Evolutionary conservation across 2,113 vertebrate genomes (phyloP), one percentile per base, ranked within the genome.

Genomic region (Paradisaea rubra): DNA sequence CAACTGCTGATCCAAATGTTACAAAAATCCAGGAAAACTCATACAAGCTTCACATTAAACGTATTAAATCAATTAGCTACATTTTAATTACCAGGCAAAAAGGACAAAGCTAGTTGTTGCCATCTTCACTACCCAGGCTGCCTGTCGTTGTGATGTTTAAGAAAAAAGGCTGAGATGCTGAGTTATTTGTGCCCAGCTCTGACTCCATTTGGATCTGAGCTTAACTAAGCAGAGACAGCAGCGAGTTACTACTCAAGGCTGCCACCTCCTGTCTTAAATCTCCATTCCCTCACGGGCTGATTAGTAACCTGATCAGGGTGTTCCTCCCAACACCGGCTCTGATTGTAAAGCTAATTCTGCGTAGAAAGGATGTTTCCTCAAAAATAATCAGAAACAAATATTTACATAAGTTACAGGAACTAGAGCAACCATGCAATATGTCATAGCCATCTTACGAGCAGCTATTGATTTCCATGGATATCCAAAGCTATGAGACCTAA

Each of bases 221-320:
- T 37, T 24, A 69, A 72, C 61, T 1, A 8, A 56, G 47, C n/a
- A 6, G 50, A 18, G 18, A 33, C 14, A 47, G 59, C 89, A 33
- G 22, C 0, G 30, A 57, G 27, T 8, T 60, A 6, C 72, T 93
- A 83, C 94, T 93, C 96, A 78, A 91, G 88, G 15, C 94, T 95
- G 95, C 96, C 96, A 95, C 80, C 96, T 95, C 69, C 93, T 95
- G 95, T 90, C 80, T 52, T n/a, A 25, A 83, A 64, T 25, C 54
- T 49, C 61, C 33, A 6, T 5, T 66, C 25, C 15, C 53, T 42
- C 28, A 7, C 23, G 12, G 18, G 6, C 50, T 56, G 25, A 33
- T 31, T 0, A 37, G 13, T 33, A 80, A 71, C 79, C 45, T 35
- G 12, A 23, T 25, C 30, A n/a, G 30, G 19, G 19, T 13, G 50